Evolutionary conservation across 2,113 vertebrate genomes (phyloP), one percentile per base, ranked within the genome.

Genomic region (Zingel zingel): DNA sequence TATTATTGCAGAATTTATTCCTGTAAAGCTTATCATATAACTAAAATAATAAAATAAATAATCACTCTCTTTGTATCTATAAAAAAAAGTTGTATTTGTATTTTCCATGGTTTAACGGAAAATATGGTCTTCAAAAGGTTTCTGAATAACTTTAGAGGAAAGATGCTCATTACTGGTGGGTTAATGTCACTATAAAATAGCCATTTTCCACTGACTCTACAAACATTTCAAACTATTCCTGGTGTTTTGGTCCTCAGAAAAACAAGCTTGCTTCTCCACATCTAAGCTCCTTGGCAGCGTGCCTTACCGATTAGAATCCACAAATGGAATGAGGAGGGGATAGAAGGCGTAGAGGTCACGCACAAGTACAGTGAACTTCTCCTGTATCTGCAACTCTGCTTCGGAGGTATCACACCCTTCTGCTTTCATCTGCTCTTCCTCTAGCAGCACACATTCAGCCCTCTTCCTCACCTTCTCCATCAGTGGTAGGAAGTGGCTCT

Each of bases 381-480:
- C 97, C 82, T 99, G 96, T 80, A 99, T 97, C 74, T 97, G 96
- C 68, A 99, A 91, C 89, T 99, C 97, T 2, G 95, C 96, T 91
- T 99, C 98, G 0, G 97, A 97, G 91, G 96, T 95, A 47, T 95
- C 96, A 74, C 94, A 92, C 65, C 92, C 96, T 89, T 97, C 97
- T 1, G 96, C 94, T 93, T 97, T 98, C 88, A 97, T 92, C 66
- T 96, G 96, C 86, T 99, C 98, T 93, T 99, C 98, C 88, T 98
- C 97, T 58, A 95, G 88, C 23, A 98, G 94, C 77, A 99, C 96
- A 77, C 94, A 93, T 54, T 97, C 97, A 9, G 96, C 96, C 93
- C 97, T 97, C 91, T 98, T 98, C 93, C 95, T 98, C 91, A 99
- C 87, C 33, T 99, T 99, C 92, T 97, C 97, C 97, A 99, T 98